Evolutionary conservation across 2,888 invertebrate genomes (phyloP).

Genomic region (Craniophora ligustri): DNA sequence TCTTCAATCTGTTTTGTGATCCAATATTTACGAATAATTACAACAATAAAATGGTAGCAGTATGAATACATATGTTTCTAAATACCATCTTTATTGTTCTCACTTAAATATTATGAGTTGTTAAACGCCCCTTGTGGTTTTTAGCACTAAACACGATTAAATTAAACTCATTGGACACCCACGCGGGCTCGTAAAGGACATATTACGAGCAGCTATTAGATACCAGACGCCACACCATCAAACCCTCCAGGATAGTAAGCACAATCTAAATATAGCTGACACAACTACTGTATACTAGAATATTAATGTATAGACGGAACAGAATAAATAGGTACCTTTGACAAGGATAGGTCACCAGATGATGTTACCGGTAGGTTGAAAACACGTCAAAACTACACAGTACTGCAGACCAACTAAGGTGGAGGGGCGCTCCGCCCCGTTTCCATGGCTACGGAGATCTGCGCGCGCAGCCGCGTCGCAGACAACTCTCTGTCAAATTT

Average conservation of each 20-base stretch:
- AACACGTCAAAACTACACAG: constrained; percentile 44
- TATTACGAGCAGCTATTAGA: constrained; percentile 7
- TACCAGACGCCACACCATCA: constrained; percentile 10
- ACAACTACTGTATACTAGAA: constrained; percentile 12
- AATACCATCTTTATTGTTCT: constrained; percentile 1
- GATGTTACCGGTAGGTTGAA: constrained; percentile 11
- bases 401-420: constrained; percentile 30
- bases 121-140: constrained; percentile 10
- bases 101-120: constrained; percentile 1
- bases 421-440: constrained; percentile 61
- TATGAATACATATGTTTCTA: constrained; percentile 1
- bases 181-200: constrained; percentile 14
- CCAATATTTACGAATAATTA: constrained; percentile 11
- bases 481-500: constrained; percentile 63
- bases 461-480: constrained; percentile 77
- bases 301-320: constrained; percentile 6
- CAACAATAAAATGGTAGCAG: background rate
- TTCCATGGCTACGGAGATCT: constrained; percentile 69
- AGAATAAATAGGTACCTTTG: constrained; percentile 25
- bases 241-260: background rate
- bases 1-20: no score
- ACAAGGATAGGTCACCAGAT: constrained; percentile 9
- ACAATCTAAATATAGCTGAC: constrained; percentile 17
- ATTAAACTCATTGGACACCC: constrained; percentile 35
- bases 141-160: constrained; percentile 12